Percentiles rank a stretch among this genome's conserved stretches.
phyloP scores from a whole-genome alignment of 2,797 vertebrate genomes.

The Astyanax mexicanus region DNA sequence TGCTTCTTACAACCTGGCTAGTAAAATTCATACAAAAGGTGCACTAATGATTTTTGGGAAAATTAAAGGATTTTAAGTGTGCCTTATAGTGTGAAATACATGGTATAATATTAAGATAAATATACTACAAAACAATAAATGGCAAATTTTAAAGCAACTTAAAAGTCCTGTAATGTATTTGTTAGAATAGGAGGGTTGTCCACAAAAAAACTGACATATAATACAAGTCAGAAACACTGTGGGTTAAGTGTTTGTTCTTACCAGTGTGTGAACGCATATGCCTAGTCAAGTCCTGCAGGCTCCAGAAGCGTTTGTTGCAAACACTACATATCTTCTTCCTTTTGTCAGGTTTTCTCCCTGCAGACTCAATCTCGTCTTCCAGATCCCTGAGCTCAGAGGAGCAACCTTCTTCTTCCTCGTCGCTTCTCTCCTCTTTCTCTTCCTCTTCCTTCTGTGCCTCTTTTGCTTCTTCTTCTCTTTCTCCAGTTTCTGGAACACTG shows the following conservation, averaged over 20 bases:
- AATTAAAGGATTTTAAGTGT: too few species aligned
- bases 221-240: too few species aligned
- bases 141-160: neutral
- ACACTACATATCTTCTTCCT: constrained; percentile 96
- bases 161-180: too few species aligned
- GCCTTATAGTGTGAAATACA: too few species aligned
- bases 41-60: too few species aligned
- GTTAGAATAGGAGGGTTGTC: too few species aligned
- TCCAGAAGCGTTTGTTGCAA: constrained; percentile 97
- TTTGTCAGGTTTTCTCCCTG: constrained; percentile 89
- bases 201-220: too few species aligned
- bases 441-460: constrained; percentile 72
- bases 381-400: constrained; percentile 47
- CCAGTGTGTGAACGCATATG: constrained; percentile 98
- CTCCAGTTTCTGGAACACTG: constrained; percentile 69
- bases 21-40: too few species aligned
- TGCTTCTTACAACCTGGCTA: too few species aligned
- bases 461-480: constrained; percentile 63
- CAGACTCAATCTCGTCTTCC: constrained; percentile 48
- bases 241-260: too few species aligned
- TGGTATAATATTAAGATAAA: too few species aligned
- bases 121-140: neutral
- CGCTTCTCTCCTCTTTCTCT: constrained; percentile 62
- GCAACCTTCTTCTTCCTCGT: constrained; percentile 56
- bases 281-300: constrained; percentile 95